Evolutionary conservation across 92 coral and sea anemone genomes (phyloP), one percentile per base, ranked within the genome.

Genomic region (Epizoanthus stellaris): DNA sequence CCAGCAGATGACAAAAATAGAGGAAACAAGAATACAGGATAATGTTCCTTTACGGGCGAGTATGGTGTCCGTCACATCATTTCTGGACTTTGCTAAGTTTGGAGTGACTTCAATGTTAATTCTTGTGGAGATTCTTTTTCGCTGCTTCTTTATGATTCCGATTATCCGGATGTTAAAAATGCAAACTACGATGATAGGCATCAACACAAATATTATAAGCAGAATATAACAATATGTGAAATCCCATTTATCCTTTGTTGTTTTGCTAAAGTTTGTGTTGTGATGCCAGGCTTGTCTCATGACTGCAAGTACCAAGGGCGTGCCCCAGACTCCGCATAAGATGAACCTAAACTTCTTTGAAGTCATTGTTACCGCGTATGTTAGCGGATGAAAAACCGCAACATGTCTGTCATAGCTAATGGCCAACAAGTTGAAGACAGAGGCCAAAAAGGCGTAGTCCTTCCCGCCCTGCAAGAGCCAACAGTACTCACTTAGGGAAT

Each of bases 391-490:
- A n/a, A 90, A 71, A 5, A 90, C 93, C 0, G 93, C 93, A n/a
- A 76, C 74, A 80, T 87, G 76, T 42, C 93, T 90, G 45, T 90
- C 93, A 57, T 87, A 90, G 43, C 87, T 90, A 30, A 89, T 89
- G 6, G 92, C 92, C 62, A 75, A 71, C 20, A 80, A 54, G 86
- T 89, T 89, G 12, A 90, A 65, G 10, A 88, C 87, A 25, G 90
- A 85, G 11, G 82, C 91, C 10, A 90, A 67, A 13, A 75, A 82
- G 11, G 85, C 86, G 59, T 47, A 87, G 67, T 90, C 93, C 67
- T 90, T 90, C 15, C 91, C 89, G 17, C 89, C 91, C 40, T 89
- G 86, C 42, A 90, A 79, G 8, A 90, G 63, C 93, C 93, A 90
- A 60, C 93, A 90, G 4, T 81, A 21, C 36, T 59, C 68, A 19